phyloP scores from a whole-genome alignment of 2,113 vertebrate species.

The Anser brachyrhynchus region DNA sequence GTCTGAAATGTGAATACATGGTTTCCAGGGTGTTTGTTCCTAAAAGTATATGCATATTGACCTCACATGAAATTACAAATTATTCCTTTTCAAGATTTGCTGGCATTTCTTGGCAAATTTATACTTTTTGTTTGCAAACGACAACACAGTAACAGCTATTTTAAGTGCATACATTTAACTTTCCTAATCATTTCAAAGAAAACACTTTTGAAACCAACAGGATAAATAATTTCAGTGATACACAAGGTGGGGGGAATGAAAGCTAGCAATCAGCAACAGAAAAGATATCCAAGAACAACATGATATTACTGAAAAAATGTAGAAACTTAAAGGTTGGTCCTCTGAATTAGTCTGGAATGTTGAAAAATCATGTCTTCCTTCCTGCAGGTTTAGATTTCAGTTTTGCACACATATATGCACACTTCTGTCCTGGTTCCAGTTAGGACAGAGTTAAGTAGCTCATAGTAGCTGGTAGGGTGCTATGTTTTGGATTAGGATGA shows the following conservation, averaged over 20 bases:
- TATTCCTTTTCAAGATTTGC: background rate
- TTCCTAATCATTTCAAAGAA: background rate
- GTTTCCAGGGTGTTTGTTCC: background rate
- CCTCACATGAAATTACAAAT: background rate
- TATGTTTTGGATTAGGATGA: too few relatives aligned
- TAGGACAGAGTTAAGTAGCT: too few relatives aligned
- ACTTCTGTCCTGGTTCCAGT: background rate
- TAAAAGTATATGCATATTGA: background rate
- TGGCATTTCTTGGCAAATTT: background rate
- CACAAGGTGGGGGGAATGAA: background rate
- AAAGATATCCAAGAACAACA: background rate
- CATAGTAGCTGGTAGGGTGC: too few relatives aligned
- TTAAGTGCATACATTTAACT: accelerated
- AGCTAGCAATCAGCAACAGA: background rate
- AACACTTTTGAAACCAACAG: background rate
- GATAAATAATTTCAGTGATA: background rate
- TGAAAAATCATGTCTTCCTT: background rate
- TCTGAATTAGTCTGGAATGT: background rate
- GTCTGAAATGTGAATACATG: background rate
- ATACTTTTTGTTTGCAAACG: background rate
- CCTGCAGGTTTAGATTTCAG: background rate
- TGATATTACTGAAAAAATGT: background rate
- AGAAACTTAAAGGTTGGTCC: background rate
- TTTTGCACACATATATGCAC: background rate
- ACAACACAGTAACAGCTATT: background rate